phyloP scores from a whole-genome alignment of 2,113 vertebrate species.

The Mormyrus lacerda region DNA sequence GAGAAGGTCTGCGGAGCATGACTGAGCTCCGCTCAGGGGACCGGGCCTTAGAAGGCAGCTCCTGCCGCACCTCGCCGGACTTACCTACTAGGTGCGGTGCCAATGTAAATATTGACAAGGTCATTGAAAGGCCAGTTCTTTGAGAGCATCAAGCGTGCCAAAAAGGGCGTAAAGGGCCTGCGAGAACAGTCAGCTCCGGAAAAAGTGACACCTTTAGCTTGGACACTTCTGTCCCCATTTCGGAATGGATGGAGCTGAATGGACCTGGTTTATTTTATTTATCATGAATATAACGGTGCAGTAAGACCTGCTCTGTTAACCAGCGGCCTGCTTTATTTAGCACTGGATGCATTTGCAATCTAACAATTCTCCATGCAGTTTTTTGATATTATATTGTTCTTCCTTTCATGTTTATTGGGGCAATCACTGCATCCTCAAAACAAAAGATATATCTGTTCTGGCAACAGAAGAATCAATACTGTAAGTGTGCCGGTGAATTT shows the following conservation, averaged over 20 bases:
- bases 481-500: constrained; percentile 31
- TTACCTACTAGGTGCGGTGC: constrained; percentile 45
- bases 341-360: not conserved
- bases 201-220: not conserved
- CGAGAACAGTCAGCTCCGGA: constrained; percentile 38
- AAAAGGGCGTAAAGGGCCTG: constrained; percentile 54
- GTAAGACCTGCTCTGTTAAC: not conserved
- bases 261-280: not conserved
- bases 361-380: not conserved
- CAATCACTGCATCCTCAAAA: not conserved
- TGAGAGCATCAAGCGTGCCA: constrained; percentile 46
- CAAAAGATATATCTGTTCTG: not conserved
- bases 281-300: not conserved
- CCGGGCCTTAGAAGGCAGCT: constrained; percentile 44
- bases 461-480: constrained; percentile 10
- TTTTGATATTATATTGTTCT: not conserved
- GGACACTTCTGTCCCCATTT: not conserved
- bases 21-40: constrained; percentile 35
- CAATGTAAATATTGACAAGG: constrained; percentile 63
- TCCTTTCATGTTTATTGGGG: not conserved
- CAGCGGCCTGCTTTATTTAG: not conserved
- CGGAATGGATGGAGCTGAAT: not conserved
- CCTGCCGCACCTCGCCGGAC: constrained; percentile 33
- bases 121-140: constrained; percentile 52
- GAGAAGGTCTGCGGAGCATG: constrained; percentile 19